phyloP scores from a whole-genome alignment of 2,888 invertebrate species.

The Boloria euphrosyne region DNA sequence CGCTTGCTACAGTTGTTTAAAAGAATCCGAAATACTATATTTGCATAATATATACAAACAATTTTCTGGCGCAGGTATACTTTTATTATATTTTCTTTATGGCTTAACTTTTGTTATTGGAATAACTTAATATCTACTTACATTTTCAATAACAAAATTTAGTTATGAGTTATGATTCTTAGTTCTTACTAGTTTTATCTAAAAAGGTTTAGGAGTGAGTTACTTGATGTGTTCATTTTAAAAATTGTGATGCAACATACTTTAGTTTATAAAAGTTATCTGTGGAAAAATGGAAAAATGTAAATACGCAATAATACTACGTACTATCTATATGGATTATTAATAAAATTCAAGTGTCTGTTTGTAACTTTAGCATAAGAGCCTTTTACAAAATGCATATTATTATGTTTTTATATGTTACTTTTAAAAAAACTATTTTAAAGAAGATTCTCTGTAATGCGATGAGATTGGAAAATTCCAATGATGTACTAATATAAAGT shows the following conservation, averaged over 20 bases:
- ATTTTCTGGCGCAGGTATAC: constrained; percentile 13
- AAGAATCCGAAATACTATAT: constrained; percentile 23
- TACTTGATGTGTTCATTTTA: too few species aligned
- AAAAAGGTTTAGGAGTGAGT: too few species aligned
- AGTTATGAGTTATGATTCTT: too few species aligned
- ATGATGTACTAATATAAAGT: not conserved
- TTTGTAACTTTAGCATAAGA: constrained; percentile 1
- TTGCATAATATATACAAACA: constrained; percentile 23
- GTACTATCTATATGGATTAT: too few species aligned
- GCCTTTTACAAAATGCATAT: constrained; percentile 10
- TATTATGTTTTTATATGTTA: constrained; percentile 9
- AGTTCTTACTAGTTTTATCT: too few species aligned
- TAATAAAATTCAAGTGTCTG: not conserved
- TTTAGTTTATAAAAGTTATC: too few species aligned
- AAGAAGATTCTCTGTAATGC: not conserved
- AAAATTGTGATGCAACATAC: too few species aligned
- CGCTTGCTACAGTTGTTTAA: constrained; percentile 16
- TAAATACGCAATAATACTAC: too few species aligned
- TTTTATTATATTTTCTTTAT: constrained; percentile 22
- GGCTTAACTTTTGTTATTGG: not conserved
- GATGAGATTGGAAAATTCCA: not conserved
- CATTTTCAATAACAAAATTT: too few species aligned
- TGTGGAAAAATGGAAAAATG: too few species aligned
- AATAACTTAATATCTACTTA: not conserved
- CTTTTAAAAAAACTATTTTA: too few species aligned